Evolutionary conservation across 1,140 invertebrate genomes (phyloP).

Genomic region (Melipona quadrifasciata): DNA sequence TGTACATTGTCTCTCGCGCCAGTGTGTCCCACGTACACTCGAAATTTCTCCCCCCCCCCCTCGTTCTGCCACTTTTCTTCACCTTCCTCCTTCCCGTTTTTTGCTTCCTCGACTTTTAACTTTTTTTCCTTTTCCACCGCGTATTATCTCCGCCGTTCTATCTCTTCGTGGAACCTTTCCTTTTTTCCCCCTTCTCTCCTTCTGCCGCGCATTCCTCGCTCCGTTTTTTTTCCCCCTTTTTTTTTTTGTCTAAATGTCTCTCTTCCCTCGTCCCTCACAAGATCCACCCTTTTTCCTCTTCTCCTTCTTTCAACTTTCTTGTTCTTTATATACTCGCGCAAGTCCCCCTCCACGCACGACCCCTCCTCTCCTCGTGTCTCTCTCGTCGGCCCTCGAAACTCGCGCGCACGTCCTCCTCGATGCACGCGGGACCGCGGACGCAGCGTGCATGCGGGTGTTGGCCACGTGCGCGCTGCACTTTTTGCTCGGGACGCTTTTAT

Average conservation of each 20-base stretch:
- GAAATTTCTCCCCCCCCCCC: slow-evolving; percentile 4
- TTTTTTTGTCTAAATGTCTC: not conserved
- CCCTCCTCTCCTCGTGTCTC: not conserved
- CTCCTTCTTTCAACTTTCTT: not conserved
- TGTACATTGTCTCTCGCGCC: slow-evolving; percentile 16
- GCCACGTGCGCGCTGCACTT: slow-evolving; percentile 78
- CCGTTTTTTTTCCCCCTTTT: slow-evolving; percentile 3
- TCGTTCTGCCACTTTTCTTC: not conserved
- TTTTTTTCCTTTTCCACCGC: not conserved
- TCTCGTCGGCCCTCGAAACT: not conserved
- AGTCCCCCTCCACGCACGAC: not conserved
- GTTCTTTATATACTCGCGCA: slow-evolving; percentile 23
- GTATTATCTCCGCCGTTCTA: not conserved
- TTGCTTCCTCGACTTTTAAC: not conserved
- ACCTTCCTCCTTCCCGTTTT: not conserved
- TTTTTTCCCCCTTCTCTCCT: not conserved
- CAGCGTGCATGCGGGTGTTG: slow-evolving; percentile 74
- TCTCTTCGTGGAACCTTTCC: not conserved
- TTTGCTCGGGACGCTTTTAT: slow-evolving; percentile 68
- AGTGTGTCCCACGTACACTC: not conserved
- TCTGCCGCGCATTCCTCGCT: not conserved
- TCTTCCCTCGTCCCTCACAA: not conserved
- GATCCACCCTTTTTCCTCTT: too few species aligned
- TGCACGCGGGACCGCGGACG: slow-evolving; percentile 58
- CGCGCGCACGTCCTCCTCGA: slow-evolving; percentile 40